Conservation (phyloP, 2,888 invertebrate species). For the Teleogryllus oceanicus region DNA sequence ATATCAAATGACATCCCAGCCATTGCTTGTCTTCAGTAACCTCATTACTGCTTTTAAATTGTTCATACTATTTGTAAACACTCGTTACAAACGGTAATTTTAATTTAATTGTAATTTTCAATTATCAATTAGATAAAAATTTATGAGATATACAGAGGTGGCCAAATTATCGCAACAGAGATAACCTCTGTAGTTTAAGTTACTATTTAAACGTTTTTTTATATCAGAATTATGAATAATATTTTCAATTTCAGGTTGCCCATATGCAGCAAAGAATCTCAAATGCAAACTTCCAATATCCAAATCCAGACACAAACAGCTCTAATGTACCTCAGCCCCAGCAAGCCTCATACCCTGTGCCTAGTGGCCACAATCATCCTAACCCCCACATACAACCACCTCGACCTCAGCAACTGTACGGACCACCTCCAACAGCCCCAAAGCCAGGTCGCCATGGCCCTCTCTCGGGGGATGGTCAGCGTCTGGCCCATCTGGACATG, state of each 20-base stretch:
- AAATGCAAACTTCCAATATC: slow-evolving; percentile 31
- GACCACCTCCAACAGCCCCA: slow-evolving; percentile 54
- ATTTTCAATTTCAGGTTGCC: slow-evolving; percentile 3
- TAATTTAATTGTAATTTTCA: too few relatives aligned
- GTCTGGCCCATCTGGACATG: slow-evolving; percentile 20
- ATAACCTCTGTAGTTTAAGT: too few relatives aligned
- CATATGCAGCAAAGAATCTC: slow-evolving; percentile 27
- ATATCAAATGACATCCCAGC: not conserved
- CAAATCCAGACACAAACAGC: slow-evolving; percentile 26
- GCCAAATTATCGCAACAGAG: too few relatives aligned
- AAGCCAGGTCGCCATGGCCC: slow-evolving; percentile 47
- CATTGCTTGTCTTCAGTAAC: too few relatives aligned
- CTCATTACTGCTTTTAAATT: too few relatives aligned
- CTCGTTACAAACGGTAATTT: too few relatives aligned
- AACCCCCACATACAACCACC: slow-evolving; percentile 45
- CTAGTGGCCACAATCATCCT: slow-evolving; percentile 22
- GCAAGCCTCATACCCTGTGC: not conserved
- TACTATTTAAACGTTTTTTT: too few relatives aligned
- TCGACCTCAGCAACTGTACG: slow-evolving; percentile 46
- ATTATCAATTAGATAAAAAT: too few relatives aligned
- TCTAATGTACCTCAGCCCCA: slow-evolving; percentile 1
- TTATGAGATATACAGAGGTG: too few relatives aligned
- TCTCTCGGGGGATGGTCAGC: slow-evolving; percentile 19
- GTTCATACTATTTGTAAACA: too few relatives aligned
- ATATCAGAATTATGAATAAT: too few relatives aligned